Evolutionary conservation across 2,888 invertebrate species (phyloP), one percentile per base, ranked within the genome.

Genomic region (Polydrusus cervinus): DNA sequence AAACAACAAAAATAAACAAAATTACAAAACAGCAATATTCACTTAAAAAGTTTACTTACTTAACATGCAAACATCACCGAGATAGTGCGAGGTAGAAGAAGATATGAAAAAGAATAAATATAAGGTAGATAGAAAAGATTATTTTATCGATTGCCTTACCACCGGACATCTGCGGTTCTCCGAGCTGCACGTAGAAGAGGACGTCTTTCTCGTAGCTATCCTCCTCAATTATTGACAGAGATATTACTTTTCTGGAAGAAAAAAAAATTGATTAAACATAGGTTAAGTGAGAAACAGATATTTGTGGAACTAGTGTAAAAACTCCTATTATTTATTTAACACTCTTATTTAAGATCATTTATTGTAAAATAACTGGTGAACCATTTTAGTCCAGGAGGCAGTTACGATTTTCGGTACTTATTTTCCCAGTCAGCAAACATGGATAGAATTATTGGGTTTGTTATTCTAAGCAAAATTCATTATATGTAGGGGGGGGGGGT

Each of bases 201-300:
- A 97, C 96, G 85, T 97, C 96, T 87, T 99, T 97, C 88, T 99
- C 98, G 87, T 99, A 99, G 85, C 97, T 97, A 88, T 99, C 98
- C 85, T 98, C 97, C 89, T 99, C 98, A 80, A 96, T 91, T 78
- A 99, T 96, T 82, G 93, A 93, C 79, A 99, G 89, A 64, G 92
- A 90, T 84, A 99, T 95, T 84, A 89, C 89, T 89, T 97, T 94
- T 86, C 98, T 99, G 93, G 25, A 93, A 85, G 88, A 88, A 82
- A 70, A 55, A 60, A 55, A 47, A 10, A 38, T 25, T 53, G 13
- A 13, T 25, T 20, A 47, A 47, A 16, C 25, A 5, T 3, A 25
- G 5, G 1, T 25, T 25, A 25, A 25, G 25, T 25, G 25, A 5
- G 25, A 5, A 3, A 25, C 25, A 25, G 5, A n/a, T n/a, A n/a